These are phyloP conservation scores for Gambelia wislizenii DNA, from an alignment of 2,797 vertebrate genomes.

Conservation along the genomic window DNA sequence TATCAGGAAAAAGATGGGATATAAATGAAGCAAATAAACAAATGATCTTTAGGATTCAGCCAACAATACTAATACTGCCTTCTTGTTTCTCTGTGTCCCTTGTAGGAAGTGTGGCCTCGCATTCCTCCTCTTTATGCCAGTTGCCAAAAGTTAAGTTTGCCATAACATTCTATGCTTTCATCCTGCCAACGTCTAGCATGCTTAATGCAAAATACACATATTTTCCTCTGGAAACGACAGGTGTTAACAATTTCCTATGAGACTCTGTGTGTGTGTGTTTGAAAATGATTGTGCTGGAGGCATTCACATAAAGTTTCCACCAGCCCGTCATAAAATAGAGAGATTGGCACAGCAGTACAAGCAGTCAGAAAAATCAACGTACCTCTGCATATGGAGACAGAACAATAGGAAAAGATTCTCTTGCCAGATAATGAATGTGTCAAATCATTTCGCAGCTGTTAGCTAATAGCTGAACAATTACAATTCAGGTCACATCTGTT, in stretches of 20 bases:
- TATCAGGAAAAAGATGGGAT: too few relatives aligned
- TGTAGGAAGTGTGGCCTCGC: neutral
- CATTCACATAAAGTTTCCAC: neutral
- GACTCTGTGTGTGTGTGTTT: neutral
- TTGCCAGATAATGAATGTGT: conserved; percentile 24
- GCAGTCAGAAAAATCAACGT: neutral
- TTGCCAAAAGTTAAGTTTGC: neutral
- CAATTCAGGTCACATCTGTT: neutral
- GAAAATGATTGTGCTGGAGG: neutral
- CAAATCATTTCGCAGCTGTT: conserved; percentile 33
- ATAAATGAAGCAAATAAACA: too few relatives aligned
- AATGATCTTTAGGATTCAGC: too few relatives aligned
- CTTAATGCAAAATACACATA: neutral
- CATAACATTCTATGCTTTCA: neutral
- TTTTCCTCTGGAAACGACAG: neutral
- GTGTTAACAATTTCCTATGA: neutral
- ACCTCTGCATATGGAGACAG: neutral
- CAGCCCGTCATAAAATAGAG: neutral
- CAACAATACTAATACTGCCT: too few relatives aligned
- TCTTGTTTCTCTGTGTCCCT: too few relatives aligned
- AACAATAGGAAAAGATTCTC: conserved; percentile 1
- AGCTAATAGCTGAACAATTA: conserved; percentile 28
- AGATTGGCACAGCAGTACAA: neutral
- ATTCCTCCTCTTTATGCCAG: neutral
- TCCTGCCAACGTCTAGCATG: neutral